Base-by-base conservation (phyloP, 1,140 invertebrate genomes). In the Propsilocerus akamusi region DNA sequence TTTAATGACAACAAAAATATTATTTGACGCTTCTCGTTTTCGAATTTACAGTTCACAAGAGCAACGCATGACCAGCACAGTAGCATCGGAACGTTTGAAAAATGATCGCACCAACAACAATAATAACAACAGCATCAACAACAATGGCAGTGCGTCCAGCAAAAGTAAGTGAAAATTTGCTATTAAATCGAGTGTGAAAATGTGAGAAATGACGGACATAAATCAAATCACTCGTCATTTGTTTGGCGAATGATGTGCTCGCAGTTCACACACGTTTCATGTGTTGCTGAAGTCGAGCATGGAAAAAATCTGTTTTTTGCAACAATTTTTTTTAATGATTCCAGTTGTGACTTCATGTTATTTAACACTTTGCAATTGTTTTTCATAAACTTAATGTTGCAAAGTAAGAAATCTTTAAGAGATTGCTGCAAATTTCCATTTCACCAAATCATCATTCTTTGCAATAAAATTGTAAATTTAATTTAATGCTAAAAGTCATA, bases 151-250 rank as follows among this genome's bases (percentile, higher is more conserved):
- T 41, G 22, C 14, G 8, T 7, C 10, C 22, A 41, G 17, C 34
- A 41, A 41, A 41, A 41, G 34, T 41, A 41, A 41, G 34, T 41
- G 34, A 41, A 41, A 20, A 30, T 30, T n/a, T 30, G 10, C n/a
- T 11, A 11, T 30, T 30, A 14, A n/a, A n/a, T n/a, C n/a, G n/a
- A n/a, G n/a, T n/a, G n/a, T n/a, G n/a, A n/a, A n/a, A n/a, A n/a
- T n/a, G n/a, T n/a, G n/a, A n/a, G n/a, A n/a, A n/a, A 41, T 41
- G 34, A 17, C 22, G 34, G 17, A 41, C 17, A 41, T 41, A 41
- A 41, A 41, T 41, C 34, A 41, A 14, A 41, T 41, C 34, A 41
- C 34, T 41, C 34, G 22, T 41, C 34, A 20, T 17, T 41, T 17
- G 22, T 20, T 41, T 20, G 22, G 17, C 10, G 20, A 37, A 7